Conservation (phyloP, 1,140 invertebrate species). For the Ceratosolen fusciceps region DNA sequence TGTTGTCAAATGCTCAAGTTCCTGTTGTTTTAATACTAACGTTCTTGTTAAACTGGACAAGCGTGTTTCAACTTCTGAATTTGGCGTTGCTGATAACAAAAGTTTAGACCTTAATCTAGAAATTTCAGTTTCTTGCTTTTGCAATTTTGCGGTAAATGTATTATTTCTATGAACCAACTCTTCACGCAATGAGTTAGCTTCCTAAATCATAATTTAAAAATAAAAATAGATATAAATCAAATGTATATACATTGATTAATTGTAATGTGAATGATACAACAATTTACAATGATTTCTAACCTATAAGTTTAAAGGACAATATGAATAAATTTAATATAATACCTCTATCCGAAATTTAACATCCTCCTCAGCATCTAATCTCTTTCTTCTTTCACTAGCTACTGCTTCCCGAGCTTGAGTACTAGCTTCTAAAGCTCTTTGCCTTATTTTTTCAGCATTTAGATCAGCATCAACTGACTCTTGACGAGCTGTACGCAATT, state of each 20-base stretch:
- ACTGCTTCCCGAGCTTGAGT: constrained; percentile 74
- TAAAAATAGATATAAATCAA: too few species aligned
- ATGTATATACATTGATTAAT: too few species aligned
- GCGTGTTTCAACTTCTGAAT: constrained; percentile 78
- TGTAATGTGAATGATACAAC: constrained; percentile 24
- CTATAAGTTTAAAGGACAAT: neutral
- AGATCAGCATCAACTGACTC: constrained; percentile 72
- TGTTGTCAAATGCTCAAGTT: constrained; percentile 82
- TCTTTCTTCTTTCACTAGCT: constrained; percentile 71
- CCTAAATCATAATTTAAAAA: constrained; percentile 63
- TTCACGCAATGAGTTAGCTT: constrained; percentile 75
- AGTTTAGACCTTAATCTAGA: constrained; percentile 75
- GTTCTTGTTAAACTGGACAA: constrained; percentile 83
- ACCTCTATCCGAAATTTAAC: constrained; percentile 72
- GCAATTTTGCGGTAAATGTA: constrained; percentile 71
- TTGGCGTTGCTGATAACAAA: constrained; percentile 71
- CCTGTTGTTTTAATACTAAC: constrained; percentile 85
- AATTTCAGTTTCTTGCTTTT: constrained; percentile 77
- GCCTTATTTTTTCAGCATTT: constrained; percentile 68
- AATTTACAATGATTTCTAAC: too few species aligned
- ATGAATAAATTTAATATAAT: neutral
- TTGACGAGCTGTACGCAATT: constrained; percentile 71
- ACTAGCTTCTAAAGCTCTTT: constrained; percentile 61
- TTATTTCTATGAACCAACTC: constrained; percentile 74
- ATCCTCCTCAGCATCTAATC: constrained; percentile 76